Evolutionary conservation across 2,113 vertebrate species (phyloP).

Genomic region (Cyphomyrus discorhynchus): DNA sequence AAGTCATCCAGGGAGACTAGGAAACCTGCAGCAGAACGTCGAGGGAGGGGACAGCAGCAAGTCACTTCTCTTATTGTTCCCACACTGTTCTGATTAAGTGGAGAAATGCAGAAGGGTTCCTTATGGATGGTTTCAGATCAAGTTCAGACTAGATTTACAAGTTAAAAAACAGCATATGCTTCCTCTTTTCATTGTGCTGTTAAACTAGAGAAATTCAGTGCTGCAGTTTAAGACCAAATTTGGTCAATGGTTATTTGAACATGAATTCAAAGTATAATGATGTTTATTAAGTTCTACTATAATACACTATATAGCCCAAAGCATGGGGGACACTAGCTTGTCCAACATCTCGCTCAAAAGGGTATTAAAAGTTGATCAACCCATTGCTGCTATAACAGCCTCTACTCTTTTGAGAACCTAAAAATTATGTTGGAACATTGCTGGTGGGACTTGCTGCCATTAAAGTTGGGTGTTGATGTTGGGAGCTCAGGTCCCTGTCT

Average conservation of each 20-base stretch:
- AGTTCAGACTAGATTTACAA: neutral
- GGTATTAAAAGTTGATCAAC: neutral
- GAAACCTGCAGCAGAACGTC: conserved; percentile 58
- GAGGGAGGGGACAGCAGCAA: neutral
- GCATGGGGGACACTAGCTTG: neutral
- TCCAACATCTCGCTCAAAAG: neutral
- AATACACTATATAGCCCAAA: neutral
- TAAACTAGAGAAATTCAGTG: neutral
- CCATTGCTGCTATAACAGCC: neutral
- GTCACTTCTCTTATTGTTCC: neutral
- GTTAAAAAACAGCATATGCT: neutral
- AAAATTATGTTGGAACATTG: neutral
- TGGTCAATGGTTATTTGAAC: neutral
- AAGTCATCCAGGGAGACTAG: conserved; percentile 83
- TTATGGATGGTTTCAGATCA: neutral
- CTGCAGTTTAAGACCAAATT: neutral
- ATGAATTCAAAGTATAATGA: neutral
- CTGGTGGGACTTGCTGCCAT: neutral
- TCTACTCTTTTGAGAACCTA: neutral
- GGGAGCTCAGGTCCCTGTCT: neutral
- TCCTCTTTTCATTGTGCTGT: neutral
- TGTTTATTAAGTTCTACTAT: neutral
- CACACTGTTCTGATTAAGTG: neutral
- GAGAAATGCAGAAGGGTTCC: neutral
- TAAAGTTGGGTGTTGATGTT: neutral